Evolutionary conservation across 2,888 invertebrate species (phyloP).

Genomic region (Rutpela maculata): DNA sequence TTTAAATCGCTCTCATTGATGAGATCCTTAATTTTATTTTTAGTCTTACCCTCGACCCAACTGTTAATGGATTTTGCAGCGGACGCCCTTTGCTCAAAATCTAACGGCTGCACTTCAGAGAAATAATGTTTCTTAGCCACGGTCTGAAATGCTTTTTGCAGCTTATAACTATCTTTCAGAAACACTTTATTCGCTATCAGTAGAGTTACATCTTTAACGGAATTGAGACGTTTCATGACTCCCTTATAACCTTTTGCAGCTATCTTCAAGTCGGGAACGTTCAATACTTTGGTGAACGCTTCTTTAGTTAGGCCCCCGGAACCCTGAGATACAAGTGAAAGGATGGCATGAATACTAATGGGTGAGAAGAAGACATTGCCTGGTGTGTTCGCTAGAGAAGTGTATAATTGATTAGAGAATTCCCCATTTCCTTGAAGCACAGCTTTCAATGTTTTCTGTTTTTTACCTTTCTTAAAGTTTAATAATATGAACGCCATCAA

Average conservation of each 20-base stretch:
- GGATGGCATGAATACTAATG: too few species aligned
- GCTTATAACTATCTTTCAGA: too few species aligned
- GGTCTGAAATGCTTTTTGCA: too few species aligned
- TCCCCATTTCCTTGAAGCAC: slow-evolving; percentile 64
- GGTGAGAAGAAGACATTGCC: slow-evolving; percentile 67
- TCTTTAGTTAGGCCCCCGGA: too few species aligned
- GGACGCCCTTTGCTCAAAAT: slow-evolving; percentile 77
- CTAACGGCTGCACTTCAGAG: slow-evolving; percentile 78
- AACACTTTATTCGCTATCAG: too few species aligned
- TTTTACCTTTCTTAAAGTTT: slow-evolving; percentile 52
- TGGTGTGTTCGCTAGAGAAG: slow-evolving; percentile 60
- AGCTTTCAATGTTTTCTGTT: slow-evolving; percentile 48
- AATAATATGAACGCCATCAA: slow-evolving; percentile 13
- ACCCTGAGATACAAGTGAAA: too few species aligned
- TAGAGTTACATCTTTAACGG: too few species aligned
- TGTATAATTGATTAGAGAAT: slow-evolving; percentile 67
- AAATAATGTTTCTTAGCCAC: slow-evolving; percentile 79
- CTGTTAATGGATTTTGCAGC: slow-evolving; percentile 86
- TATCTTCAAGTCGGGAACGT: too few species aligned
- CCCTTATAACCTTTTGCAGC: too few species aligned
- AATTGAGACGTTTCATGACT: too few species aligned
- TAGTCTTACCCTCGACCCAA: slow-evolving; percentile 86
- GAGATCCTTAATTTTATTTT: slow-evolving; percentile 87
- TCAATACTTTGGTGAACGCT: too few species aligned
- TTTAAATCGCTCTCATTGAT: slow-evolving; percentile 78